A percentile compares a stretch with the other conserved stretches of the same genome.
phyloP scores from a whole-genome alignment of 1,140 invertebrate genomes.

The Danaus plexippus region DNA sequence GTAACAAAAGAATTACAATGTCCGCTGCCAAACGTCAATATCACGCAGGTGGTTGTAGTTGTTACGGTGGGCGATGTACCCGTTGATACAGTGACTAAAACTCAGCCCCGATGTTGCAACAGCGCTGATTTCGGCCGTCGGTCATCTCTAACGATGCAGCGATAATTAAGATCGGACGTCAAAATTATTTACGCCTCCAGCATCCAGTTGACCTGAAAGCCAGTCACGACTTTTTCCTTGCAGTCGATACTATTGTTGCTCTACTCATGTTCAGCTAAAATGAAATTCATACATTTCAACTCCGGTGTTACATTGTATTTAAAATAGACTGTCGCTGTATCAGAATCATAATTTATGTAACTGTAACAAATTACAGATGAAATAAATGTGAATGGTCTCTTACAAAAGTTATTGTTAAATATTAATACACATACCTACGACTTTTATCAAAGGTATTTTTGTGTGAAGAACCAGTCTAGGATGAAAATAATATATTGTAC shows the following conservation, averaged over 20 bases:
- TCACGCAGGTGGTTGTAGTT: slow-evolving; percentile 52
- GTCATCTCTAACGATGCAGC: slow-evolving; percentile 66
- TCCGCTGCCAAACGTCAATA: slow-evolving; percentile 55
- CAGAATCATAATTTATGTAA: no score
- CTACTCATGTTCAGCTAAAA: slow-evolving; percentile 22
- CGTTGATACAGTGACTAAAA: slow-evolving; percentile 47
- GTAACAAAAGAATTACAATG: slow-evolving; percentile 65
- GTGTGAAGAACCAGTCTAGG: no score
- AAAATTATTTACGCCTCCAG: slow-evolving; percentile 67
- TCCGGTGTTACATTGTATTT: no score
- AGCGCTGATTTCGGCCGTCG: slow-evolving; percentile 59
- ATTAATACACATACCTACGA: no score
- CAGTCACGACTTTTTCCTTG: slow-evolving; percentile 68
- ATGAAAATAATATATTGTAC: no score
- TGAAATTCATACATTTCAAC: slow-evolving; percentile 21
- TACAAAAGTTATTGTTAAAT: no score
- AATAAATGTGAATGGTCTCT: no score
- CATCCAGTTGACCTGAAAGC: slow-evolving; percentile 50
- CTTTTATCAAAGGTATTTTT: no score
- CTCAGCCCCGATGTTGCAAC: slow-evolving; percentile 50
- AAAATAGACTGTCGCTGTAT: no score
- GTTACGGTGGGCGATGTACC: slow-evolving; percentile 54
- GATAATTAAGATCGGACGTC: slow-evolving; percentile 69
- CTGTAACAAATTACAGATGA: no score
- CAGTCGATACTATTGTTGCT: slow-evolving; percentile 61